phyloP scores from a whole-genome alignment of 2,113 vertebrate species.

The Pyxicephalus adspersus region DNA sequence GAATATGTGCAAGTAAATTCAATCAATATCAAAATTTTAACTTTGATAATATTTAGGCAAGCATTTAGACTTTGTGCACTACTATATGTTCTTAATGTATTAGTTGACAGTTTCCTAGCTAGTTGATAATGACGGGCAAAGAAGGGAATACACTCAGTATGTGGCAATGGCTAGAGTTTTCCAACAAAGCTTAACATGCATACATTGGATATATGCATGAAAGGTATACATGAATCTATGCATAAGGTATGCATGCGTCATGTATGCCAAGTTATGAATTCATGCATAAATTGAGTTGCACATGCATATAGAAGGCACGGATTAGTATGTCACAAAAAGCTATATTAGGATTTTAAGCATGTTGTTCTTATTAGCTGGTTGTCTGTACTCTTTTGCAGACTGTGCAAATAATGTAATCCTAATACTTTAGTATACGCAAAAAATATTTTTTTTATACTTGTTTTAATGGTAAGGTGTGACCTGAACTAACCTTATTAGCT shows the following conservation, averaged over 20 bases:
- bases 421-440: neutral
- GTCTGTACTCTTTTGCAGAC: neutral
- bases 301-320: slow-evolving; percentile 46
- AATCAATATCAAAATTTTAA: no score
- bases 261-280: slow-evolving; percentile 39
- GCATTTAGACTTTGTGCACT: neutral
- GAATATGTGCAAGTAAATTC: no score
- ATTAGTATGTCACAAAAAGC: neutral
- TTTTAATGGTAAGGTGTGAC: no score
- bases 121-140: slow-evolving; percentile 7
- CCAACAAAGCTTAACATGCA: slow-evolving; percentile 23
- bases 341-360: neutral
- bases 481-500: no score
- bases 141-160: neutral
- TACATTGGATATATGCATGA: slow-evolving; percentile 49
- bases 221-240: slow-evolving; percentile 51
- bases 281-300: slow-evolving; percentile 54
- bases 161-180: slow-evolving; percentile 43
- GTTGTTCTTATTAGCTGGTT: neutral
- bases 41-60: neutral
- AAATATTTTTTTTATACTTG: no score
- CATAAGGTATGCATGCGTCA: slow-evolving; percentile 42
- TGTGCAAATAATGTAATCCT: neutral
- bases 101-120: neutral
- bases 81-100: neutral